phyloP scores from a whole-genome alignment of 1,140 invertebrate species.

The Drosophila pallidifrons region DNA sequence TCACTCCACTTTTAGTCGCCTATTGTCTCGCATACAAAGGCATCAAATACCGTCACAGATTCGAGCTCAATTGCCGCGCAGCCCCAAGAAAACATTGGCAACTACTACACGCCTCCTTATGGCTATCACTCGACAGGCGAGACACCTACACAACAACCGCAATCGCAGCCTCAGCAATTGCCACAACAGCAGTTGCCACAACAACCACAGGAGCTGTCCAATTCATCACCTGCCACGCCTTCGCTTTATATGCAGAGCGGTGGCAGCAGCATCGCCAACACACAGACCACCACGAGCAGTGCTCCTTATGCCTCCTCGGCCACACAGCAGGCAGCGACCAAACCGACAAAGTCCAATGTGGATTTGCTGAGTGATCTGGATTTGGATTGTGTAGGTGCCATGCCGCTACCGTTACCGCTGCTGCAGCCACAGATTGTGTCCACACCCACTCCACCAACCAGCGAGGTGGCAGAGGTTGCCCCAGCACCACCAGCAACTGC shows the following conservation, averaged over 20 bases:
- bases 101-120: conserved; percentile 76
- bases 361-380: conserved; percentile 89
- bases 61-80: conserved; percentile 1
- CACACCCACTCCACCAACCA: conserved; percentile 61
- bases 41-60: conserved; percentile 1
- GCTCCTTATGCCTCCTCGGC: conserved; percentile 70
- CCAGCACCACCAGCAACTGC: not conserved
- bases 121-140: conserved; percentile 68
- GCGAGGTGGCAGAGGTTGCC: conserved; percentile 30
- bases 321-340: conserved; percentile 32
- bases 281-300: conserved; percentile 75
- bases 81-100: conserved; percentile 16
- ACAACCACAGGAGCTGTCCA: conserved; percentile 17
- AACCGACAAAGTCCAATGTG: conserved; percentile 81
- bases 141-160: conserved; percentile 8
- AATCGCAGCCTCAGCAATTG: conserved; percentile 37
- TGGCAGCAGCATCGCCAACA: conserved; percentile 65
- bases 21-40: conserved; percentile 77
- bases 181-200: conserved; percentile 38
- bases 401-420: conserved; percentile 64
- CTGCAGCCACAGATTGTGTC: conserved; percentile 67
- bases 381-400: conserved; percentile 88
- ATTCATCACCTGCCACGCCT: conserved; percentile 31
- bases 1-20: conserved; percentile 55
- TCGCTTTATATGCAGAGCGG: conserved; percentile 80